Evolutionary conservation across 2,888 invertebrate species (phyloP), one percentile per base, ranked within the genome.

Genomic region (Hetaerina titia): DNA sequence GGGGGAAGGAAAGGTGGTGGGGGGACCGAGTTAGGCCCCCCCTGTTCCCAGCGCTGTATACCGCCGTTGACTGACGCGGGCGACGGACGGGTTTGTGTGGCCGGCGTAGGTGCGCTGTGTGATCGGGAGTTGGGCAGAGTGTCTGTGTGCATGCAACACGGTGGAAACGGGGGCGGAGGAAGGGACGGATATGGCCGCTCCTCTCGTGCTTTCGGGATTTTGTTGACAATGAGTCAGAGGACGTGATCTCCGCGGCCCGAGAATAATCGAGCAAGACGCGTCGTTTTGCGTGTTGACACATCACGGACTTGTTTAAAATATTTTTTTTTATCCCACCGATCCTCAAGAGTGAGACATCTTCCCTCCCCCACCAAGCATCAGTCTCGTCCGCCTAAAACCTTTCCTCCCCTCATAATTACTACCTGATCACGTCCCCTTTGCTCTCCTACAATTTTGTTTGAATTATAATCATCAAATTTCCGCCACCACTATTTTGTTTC

Each of bases 31-130:
- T 69, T 22, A 31, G 64, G 45, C 92, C 64, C 69, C 92, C 31
- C 64, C 45, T 57, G 31, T 31, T 56, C 64, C 19, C 69, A 92
- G 90, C 90, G 90, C 63, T 45, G 92, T 92, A 92, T 74, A 92
- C 92, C 92, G 92, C 92, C 92, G 92, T 64, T 92, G 92, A 92
- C 92, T 92, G 92, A 92, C 92, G 92, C 92, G 92, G 92, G 92
- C 64, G 74, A 92, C 92, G 92, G 92, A 56, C 92, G 92, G 92
- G 69, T 56, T 31, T 31, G 81, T 31, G 81, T 31, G 81, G 81
- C 22, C 81, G 5, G 25, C 81, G 11, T 9, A 81, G n/a, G 31
- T 8, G 81, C 60, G 60, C 60, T 60, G 60, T 60, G 60, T 60
- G 60, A 60, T 17, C 60, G 11, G 81, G 81, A 81, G 69, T 69